Base-by-base conservation (phyloP, 64 coral and sea anemone species). In the Stichodactyla mertensii region DNA sequence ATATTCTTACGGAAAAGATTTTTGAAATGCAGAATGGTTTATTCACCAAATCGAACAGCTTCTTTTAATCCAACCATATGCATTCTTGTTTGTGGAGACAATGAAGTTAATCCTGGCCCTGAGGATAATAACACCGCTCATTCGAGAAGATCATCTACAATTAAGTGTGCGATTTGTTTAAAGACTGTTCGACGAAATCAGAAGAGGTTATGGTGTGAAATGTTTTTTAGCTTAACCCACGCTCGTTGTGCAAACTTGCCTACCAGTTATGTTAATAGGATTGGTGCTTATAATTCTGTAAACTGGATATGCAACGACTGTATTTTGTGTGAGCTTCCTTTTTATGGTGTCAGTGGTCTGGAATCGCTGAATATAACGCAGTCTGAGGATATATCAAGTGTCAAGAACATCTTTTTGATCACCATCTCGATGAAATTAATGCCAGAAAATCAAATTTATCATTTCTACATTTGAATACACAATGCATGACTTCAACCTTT, bases 401-500 rank as follows among this genome's bases (percentile, higher is more conserved):
- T 16, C 14, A 4, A 14, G 9, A 13, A 20, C 4, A 5, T 18
- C 4, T 16, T 18, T 15, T 14, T 16, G 12, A 14, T 18, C 60
- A 13, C 4, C 20, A 57, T 60, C 83, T 23, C 4, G 55, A 61
- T 59, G 83, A 55, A 15, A 6, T 87, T 53, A 51, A 31, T 52
- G 16, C 66, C 7, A 64, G 66, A 27, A 15, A 62, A 15, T 8
- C 61, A 19, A 52, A 74, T 52, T 64, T 87, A 11, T 67, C 14
- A 1, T 20, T 0, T 13, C 6, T 77, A 22, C 86, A 87, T 45
- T 15, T 10, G 5, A 87, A 87, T 23, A 87, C 86, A 7, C 71
- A 87, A 36, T 55, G 86, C 28, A 87, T 87, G 70, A 23, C 9
- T 11, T 87, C 71, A 8, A 78, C 86, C 13, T 87, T 87, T 55